Conservation (phyloP, 1,140 invertebrate genomes). For the Monomorium pharaonis region DNA sequence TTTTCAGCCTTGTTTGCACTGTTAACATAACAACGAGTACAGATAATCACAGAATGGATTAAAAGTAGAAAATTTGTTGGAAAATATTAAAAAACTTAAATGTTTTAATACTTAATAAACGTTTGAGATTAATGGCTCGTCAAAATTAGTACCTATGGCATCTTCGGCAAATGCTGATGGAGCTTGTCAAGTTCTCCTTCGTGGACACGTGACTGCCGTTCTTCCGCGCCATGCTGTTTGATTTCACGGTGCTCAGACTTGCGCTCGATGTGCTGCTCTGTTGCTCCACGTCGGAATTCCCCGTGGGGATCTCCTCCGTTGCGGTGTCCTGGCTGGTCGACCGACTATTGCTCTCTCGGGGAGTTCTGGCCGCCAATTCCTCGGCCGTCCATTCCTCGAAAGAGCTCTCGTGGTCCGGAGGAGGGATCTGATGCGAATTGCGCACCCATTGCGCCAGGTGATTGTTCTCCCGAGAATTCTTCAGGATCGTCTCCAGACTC, state of each 20-base stretch:
- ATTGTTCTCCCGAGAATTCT: conserved; percentile 78
- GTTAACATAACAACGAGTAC: not conserved
- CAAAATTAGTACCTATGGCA: conserved; percentile 86
- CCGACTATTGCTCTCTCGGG: conserved; percentile 68
- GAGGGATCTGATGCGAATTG: conserved; percentile 84
- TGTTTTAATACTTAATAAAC: not conserved
- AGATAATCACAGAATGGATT: not conserved
- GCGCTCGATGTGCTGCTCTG: conserved; percentile 83
- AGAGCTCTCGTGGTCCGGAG: conserved; percentile 82
- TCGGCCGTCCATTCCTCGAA: conserved; percentile 89
- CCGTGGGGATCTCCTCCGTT: conserved; percentile 74
- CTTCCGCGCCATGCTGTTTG: conserved; percentile 79
- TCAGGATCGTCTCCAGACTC: conserved; percentile 74
- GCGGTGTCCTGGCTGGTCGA: conserved; percentile 60
- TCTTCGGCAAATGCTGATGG: conserved; percentile 87
- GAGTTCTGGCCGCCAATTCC: conserved; percentile 80
- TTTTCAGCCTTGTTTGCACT: not conserved
- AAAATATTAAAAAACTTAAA: not conserved
- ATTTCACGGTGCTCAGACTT: conserved; percentile 83
- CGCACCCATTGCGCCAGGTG: conserved; percentile 91
- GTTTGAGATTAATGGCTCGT: not conserved
- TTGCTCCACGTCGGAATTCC: conserved; percentile 81
- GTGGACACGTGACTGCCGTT: conserved; percentile 75
- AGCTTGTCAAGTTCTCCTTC: conserved; percentile 83
- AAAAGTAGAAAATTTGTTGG: not conserved